Percentiles rank a stretch among this genome's conserved stretches.
Conservation (phyloP, 2,113 vertebrate genomes). For the Epinephelus fuscoguttatus region DNA sequence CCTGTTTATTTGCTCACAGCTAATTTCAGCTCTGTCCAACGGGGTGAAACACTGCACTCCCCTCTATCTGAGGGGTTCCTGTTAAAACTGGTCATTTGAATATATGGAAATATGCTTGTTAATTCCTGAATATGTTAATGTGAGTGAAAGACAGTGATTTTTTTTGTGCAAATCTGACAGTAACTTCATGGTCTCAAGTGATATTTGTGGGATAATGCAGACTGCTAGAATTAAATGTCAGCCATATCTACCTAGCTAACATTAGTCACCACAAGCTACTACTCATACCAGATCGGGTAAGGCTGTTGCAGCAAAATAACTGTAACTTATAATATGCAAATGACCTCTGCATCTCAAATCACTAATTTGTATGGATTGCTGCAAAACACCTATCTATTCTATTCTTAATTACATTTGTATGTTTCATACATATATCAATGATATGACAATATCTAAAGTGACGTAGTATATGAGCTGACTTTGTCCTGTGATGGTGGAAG, state of each 20-base stretch:
- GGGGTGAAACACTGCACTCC: neutral
- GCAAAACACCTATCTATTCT: neutral
- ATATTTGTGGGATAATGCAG: neutral
- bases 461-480: too few species aligned
- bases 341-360: neutral
- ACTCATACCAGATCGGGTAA: neutral
- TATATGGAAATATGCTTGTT: neutral
- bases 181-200: neutral
- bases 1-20: conserved; percentile 15
- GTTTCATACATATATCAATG: too few species aligned
- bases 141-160: neutral
- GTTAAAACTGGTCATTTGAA: neutral
- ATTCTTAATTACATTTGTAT: too few species aligned
- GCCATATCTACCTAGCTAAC: neutral
- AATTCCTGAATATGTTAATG: neutral
- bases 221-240: neutral
- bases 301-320: neutral
- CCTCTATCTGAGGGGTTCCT: neutral
- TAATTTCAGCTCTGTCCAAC: conserved; percentile 23
- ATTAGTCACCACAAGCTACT: neutral
- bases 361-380: neutral
- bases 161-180: neutral
- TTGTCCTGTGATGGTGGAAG: too few species aligned
- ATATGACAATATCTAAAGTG: too few species aligned
- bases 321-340: neutral